phyloP scores from a whole-genome alignment of 2,888 invertebrate species.

The Dryobotodes eremita region DNA sequence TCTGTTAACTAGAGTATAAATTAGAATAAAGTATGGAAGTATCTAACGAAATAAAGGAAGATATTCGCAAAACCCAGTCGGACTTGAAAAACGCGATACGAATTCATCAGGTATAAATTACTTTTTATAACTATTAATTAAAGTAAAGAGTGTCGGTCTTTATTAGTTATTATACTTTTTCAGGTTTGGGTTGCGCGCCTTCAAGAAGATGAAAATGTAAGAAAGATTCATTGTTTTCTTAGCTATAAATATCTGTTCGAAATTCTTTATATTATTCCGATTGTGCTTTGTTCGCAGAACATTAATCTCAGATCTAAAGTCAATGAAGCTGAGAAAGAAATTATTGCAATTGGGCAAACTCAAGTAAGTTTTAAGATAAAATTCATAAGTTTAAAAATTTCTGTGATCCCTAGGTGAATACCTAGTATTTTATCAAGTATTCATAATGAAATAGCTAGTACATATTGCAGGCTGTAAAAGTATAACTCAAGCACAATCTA shows the following conservation, averaged over 20 bases:
- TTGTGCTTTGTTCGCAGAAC: conserved; percentile 84
- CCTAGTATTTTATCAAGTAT: not conserved
- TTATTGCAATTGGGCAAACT: conserved; percentile 90
- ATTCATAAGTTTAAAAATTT: not conserved
- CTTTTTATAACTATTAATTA: conserved; percentile 37
- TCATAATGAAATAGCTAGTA: not conserved
- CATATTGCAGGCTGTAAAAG: not conserved
- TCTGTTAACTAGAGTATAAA: conserved; percentile 10
- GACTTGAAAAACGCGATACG: conserved; percentile 92
- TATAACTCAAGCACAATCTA: not conserved
- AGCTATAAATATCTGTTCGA: not conserved
- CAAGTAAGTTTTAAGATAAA: conserved; percentile 86
- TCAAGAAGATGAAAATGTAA: conserved; percentile 90
- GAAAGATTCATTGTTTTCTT: conserved; percentile 63
- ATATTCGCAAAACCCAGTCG: conserved; percentile 91
- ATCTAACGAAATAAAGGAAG: conserved; percentile 91
- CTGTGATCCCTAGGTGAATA: not conserved
- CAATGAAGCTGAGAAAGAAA: conserved; percentile 91
- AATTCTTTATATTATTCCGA: not conserved
- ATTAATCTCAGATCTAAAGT: conserved; percentile 88
- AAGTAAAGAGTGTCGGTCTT: conserved; percentile 22
- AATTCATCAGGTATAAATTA: conserved; percentile 90
- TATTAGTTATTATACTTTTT: conserved; percentile 57
- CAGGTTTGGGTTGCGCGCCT: conserved; percentile 91
- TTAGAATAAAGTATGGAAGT: conserved; percentile 87